Base-by-base conservation (phyloP, 1,140 invertebrate species). In the Elymnias hypermnestra region DNA sequence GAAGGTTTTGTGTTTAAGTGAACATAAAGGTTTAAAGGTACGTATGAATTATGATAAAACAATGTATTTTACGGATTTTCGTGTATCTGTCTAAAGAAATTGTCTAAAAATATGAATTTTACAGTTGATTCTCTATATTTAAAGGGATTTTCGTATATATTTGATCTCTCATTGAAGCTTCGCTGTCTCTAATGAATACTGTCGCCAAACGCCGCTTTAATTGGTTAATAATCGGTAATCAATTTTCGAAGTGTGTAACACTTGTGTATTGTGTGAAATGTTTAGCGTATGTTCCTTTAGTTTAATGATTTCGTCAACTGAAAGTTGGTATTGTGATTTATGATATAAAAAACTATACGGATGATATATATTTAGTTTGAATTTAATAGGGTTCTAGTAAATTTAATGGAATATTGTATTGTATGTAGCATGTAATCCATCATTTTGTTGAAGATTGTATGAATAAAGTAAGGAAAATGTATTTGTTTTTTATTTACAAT, bases 241-340 rank as follows among this genome's bases (percentile, higher is more conserved):
- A n/a, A n/a, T n/a, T 46, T 59, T 63, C 31, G 53, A 53, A 53
- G 72, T 79, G 72, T 82, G 60, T 68, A 69, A 78, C 68, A 79
- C 72, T 65, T 55, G 41, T 60, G 49, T 53, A 62, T 58, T 58
- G 54, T 50, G 50, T 64, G 63, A 52, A 64, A 64, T 59, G 51
- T 60, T 66, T 75, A 74, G 69, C 59, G 59, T 73, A 72, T 73
- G 75, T 82, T 79, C 77, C 73, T 84, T 81, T 76, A 78, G 63
- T 82, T 78, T 56, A 75, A 75, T 72, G 69, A 72, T 79, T 72
- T 78, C 62, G 66, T 76, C 75, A 81, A 78, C 81, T 82, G 15
- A 77, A 84, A 84, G 77, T 82, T 84, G 81, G 61, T 76, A 76
- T 73, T 83, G 79, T 82, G 76, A 79, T 84, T 79, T 78, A 69